phyloP scores from a whole-genome alignment of 1,140 invertebrate species.

The Thalassaphorura encarpata region DNA sequence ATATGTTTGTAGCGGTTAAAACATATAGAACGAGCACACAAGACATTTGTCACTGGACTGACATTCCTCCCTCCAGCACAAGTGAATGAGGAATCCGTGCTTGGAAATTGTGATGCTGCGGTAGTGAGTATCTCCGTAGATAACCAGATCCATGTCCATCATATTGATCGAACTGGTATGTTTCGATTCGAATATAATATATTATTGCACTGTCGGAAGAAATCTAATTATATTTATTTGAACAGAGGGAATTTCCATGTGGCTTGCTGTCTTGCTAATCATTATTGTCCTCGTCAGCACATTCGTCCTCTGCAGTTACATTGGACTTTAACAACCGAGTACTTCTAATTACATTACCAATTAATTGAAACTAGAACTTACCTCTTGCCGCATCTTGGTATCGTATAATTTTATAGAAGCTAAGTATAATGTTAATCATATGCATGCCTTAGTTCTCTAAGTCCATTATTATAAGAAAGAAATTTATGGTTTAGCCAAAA shows the following conservation, averaged over 20 bases:
- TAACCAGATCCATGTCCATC: slow-evolving; percentile 83
- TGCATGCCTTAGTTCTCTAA: too few relatives aligned
- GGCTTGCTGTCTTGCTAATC: slow-evolving; percentile 61
- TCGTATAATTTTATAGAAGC: too few relatives aligned
- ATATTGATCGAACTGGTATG: slow-evolving; percentile 70
- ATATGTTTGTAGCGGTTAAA: slow-evolving; percentile 56
- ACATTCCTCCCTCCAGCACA: slow-evolving; percentile 65
- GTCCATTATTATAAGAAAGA: too few relatives aligned
- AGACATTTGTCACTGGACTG: slow-evolving; percentile 87
- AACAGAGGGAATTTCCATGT: slow-evolving; percentile 63
- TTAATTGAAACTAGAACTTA: too few relatives aligned
- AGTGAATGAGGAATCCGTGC: slow-evolving; percentile 52
- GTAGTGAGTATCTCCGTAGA: slow-evolving; percentile 90
- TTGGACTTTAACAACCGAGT: slow-evolving; percentile 74
- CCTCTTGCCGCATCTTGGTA: too few relatives aligned
- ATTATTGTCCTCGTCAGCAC: slow-evolving; percentile 60
- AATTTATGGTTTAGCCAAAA: too few relatives aligned
- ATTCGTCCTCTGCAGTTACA: slow-evolving; percentile 65
- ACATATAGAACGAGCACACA: slow-evolving; percentile 70
- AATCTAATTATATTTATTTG: slow-evolving; percentile 2
- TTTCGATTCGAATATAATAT: slow-evolving; percentile 31
- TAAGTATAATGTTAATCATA: too few relatives aligned
- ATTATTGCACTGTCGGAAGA: slow-evolving; percentile 15
- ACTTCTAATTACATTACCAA: too few relatives aligned
- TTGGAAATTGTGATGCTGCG: slow-evolving; percentile 60